Conservation (phyloP, 2,113 vertebrate species). For the Ahaetulla prasina region DNA sequence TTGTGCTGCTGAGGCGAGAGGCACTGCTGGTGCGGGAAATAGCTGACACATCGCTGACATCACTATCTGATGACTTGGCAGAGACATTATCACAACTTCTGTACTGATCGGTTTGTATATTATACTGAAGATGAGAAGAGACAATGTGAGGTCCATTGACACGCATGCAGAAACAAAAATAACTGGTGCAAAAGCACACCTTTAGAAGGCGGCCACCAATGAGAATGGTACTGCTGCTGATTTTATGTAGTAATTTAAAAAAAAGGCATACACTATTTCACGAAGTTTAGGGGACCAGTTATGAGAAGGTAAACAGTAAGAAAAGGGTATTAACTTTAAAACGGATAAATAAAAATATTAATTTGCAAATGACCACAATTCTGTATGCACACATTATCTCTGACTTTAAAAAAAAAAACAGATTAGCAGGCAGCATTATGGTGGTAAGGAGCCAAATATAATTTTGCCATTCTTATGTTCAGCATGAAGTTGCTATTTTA, state of each 20-base stretch:
- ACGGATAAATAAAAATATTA: background rate
- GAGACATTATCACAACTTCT: constrained; percentile 95
- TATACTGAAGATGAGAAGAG: constrained; percentile 77
- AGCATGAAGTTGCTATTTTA: background rate
- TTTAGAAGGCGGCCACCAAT: constrained; percentile 5
- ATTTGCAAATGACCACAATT: background rate
- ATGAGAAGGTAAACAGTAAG: background rate
- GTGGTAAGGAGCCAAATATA: background rate
- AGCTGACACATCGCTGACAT: constrained; percentile 92
- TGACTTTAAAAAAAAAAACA: background rate
- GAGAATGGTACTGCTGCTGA: background rate
- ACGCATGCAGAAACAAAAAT: background rate
- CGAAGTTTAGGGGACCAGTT: background rate
- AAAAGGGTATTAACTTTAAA: background rate
- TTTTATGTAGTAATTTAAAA: background rate
- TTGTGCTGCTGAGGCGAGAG: constrained; percentile 97
- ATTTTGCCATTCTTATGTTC: background rate
- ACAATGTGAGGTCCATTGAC: constrained; percentile 59
- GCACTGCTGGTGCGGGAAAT: constrained; percentile 95
- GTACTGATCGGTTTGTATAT: constrained; percentile 88
- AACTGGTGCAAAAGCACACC: background rate
- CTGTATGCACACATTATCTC: background rate
- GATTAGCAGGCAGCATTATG: background rate
- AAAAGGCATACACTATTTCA: background rate
- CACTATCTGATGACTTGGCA: constrained; percentile 95